Evolutionary conservation across 2,888 invertebrate genomes (phyloP).

Genomic region (Petrophora chlorosata): DNA sequence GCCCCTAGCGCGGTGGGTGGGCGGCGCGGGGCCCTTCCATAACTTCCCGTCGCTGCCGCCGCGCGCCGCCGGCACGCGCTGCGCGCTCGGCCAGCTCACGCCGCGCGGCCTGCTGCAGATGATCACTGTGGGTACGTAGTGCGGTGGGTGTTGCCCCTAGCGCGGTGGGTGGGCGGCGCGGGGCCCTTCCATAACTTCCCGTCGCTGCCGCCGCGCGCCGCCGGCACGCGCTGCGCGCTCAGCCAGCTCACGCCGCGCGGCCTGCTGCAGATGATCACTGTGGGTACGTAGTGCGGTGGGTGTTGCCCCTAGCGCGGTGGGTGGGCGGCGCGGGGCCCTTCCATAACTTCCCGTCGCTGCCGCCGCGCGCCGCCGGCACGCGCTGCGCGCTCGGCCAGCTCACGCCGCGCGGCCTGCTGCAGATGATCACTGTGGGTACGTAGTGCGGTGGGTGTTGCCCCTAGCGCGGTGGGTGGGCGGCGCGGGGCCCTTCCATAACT

Average conservation of each 20-base stretch:
- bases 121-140: constrained; percentile 87
- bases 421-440: too few species aligned
- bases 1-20: constrained; percentile 90
- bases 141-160: too few species aligned
- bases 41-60: constrained; percentile 91
- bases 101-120: constrained; percentile 92
- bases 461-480: too few species aligned
- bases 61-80: constrained; percentile 80
- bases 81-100: constrained; percentile 94
- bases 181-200: constrained; percentile 95
- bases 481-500: too few species aligned
- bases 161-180: constrained; percentile 89
- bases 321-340: too few species aligned
- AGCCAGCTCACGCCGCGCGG: constrained; percentile 94
- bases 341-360: too few species aligned
- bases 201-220: constrained; percentile 84
- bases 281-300: constrained; percentile 87
- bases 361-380: too few species aligned
- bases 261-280: constrained; percentile 90
- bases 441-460: too few species aligned
- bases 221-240: constrained; percentile 87
- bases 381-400: too few species aligned
- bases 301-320: too few species aligned
- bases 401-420: too few species aligned
- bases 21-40: constrained; percentile 91